Percentiles rank a stretch among this genome's conserved stretches.
These are phyloP conservation scores for Eubasilissa splendida DNA, from an alignment of 2,888 invertebrate genomes.

Conservation along the genomic window DNA sequence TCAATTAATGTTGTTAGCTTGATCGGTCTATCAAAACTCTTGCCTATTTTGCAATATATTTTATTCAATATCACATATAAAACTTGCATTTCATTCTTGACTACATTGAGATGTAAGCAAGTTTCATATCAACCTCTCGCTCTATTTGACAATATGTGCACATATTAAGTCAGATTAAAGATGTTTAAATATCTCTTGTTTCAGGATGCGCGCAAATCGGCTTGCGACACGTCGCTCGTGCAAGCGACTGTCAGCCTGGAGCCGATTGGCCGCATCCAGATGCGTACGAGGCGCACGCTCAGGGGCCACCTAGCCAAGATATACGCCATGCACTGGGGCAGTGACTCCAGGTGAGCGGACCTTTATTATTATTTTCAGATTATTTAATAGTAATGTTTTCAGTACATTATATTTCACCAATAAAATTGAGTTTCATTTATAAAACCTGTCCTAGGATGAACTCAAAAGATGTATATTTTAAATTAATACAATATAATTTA, in stretches of 20 bases:
- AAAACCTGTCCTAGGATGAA: too few species aligned
- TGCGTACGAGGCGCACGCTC: constrained; percentile 98
- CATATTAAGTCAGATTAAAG: too few species aligned
- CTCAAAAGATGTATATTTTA: too few species aligned
- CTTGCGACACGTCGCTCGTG: constrained; percentile 98
- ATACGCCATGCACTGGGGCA: constrained; percentile 99
- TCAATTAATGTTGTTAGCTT: background rate
- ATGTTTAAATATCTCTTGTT: background rate
- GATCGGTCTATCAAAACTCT: too few species aligned
- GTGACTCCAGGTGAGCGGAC: constrained; percentile 82
- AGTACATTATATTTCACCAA: too few species aligned
- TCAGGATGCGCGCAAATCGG: constrained; percentile 97
- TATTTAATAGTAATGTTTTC: too few species aligned
- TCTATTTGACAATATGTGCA: background rate
- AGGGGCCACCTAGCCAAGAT: constrained; percentile 99
- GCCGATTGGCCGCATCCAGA: constrained; percentile 99
- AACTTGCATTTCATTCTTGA: background rate
- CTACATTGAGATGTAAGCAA: background rate
- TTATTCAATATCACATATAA: too few species aligned
- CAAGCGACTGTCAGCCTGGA: constrained; percentile 98
- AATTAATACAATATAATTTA: too few species aligned
- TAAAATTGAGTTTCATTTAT: too few species aligned
- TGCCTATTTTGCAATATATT: too few species aligned
- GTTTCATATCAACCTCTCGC: background rate
- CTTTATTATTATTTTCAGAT: too few species aligned